Conservation (phyloP, 2,888 invertebrate genomes). For the Meganola albula region DNA sequence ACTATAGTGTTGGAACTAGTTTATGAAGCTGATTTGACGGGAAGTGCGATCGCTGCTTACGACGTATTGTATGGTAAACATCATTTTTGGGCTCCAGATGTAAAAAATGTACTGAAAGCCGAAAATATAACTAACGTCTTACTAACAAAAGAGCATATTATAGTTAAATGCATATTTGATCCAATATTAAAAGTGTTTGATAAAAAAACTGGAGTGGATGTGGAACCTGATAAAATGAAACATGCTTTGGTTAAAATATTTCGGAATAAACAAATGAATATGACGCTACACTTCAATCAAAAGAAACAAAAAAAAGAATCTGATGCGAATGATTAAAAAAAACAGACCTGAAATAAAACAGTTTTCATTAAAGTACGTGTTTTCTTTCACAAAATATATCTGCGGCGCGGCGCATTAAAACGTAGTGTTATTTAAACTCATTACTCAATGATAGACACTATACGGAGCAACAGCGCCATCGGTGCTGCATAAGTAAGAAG, state of each 20-base stretch:
- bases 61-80: conserved; percentile 48
- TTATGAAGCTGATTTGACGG: conserved; percentile 40
- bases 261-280: conserved; percentile 15
- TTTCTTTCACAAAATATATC: too few relatives aligned
- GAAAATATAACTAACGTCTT: conserved; percentile 45
- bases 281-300: conserved; percentile 14
- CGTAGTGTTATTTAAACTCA: too few relatives aligned
- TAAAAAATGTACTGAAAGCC: conserved; percentile 48
- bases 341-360: too few relatives aligned
- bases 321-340: too few relatives aligned
- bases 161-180: conserved; percentile 45
- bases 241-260: conserved; percentile 17
- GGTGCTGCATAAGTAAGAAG: too few relatives aligned
- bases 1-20: conserved; percentile 41
- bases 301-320: too few relatives aligned
- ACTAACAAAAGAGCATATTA: conserved; percentile 42
- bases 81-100: conserved; percentile 53
- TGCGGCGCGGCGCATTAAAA: too few relatives aligned
- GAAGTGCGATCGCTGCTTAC: conserved; percentile 47
- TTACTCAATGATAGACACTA: too few relatives aligned
- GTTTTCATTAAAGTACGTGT: too few relatives aligned
- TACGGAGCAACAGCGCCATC: too few relatives aligned
- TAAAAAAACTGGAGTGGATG: conserved; percentile 29
- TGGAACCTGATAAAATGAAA: conserved; percentile 10
- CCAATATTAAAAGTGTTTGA: conserved; percentile 42